Percentiles rank a stretch among this genome's conserved stretches.
These are phyloP conservation scores for Tachuris rubrigastra DNA, from an alignment of 2,113 vertebrate genomes.

Conservation along the genomic window DNA sequence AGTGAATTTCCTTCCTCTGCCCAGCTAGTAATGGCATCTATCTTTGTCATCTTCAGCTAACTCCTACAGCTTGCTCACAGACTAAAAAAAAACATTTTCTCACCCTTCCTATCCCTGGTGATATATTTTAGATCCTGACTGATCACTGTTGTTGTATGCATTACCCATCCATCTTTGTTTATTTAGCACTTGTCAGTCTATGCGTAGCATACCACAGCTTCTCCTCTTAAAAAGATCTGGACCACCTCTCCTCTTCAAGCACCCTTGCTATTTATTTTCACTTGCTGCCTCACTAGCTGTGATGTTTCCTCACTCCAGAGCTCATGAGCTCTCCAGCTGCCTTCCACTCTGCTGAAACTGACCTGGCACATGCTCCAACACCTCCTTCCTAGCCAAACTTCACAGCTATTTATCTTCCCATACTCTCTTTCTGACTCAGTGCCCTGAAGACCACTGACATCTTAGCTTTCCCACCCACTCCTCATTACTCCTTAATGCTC, in stretches of 20 bases:
- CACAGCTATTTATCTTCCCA: background rate
- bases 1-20: background rate
- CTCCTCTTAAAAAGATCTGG: background rate
- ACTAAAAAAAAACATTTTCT: background rate
- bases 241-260: background rate
- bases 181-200: background rate
- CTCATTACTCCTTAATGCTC: background rate
- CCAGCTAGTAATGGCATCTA: background rate
- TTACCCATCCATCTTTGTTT: background rate
- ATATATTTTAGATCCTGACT: background rate
- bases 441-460: background rate
- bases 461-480: background rate
- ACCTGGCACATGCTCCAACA: rapidly evolving
- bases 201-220: background rate
- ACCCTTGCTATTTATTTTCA: background rate
- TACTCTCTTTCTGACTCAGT: background rate
- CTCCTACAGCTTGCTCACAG: background rate
- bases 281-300: background rate
- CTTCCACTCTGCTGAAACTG: background rate
- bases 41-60: background rate
- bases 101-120: background rate
- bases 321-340: background rate
- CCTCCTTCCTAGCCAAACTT: background rate
- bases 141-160: background rate
- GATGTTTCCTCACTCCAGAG: background rate